phyloP scores from a whole-genome alignment of 2,113 vertebrate species.

The Puntigrus tetrazona region DNA sequence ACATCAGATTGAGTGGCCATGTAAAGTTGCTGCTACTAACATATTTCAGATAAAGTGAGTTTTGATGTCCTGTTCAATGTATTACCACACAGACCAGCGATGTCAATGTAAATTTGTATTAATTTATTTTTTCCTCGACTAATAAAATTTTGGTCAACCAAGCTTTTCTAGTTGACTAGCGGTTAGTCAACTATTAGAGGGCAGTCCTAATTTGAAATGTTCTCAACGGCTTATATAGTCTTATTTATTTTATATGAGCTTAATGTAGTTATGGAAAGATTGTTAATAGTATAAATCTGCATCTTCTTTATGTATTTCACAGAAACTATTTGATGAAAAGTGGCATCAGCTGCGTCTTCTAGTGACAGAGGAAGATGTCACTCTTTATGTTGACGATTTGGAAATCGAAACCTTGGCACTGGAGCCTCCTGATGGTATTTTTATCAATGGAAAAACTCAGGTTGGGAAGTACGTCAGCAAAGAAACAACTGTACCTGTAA shows the following conservation, averaged over 20 bases:
- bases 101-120: too few relatives aligned
- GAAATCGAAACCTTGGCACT: slow-evolving; percentile 83
- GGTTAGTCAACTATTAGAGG: too few relatives aligned
- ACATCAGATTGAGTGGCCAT: too few relatives aligned
- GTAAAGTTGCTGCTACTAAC: too few relatives aligned
- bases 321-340: slow-evolving; percentile 89
- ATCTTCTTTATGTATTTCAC: slow-evolving; percentile 22
- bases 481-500: slow-evolving; percentile 93
- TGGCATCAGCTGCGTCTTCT: slow-evolving; percentile 95
- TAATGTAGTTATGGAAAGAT: background rate
- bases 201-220: background rate
- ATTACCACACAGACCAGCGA: too few relatives aligned
- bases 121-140: too few relatives aligned
- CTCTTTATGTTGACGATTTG: slow-evolving; percentile 89
- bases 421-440: slow-evolving; percentile 89
- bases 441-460: slow-evolving; percentile 92
- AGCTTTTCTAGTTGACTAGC: too few relatives aligned
- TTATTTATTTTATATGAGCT: background rate
- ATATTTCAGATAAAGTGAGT: too few relatives aligned
- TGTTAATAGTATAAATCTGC: background rate
- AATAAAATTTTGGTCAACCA: too few relatives aligned
- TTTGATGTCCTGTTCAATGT: too few relatives aligned
- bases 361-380: slow-evolving; percentile 89
- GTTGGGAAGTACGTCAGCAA: slow-evolving; percentile 93
- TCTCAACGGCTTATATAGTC: background rate